Evolutionary conservation across 2,888 invertebrate species (phyloP).

Genomic region (Metacarcinus magister): DNA sequence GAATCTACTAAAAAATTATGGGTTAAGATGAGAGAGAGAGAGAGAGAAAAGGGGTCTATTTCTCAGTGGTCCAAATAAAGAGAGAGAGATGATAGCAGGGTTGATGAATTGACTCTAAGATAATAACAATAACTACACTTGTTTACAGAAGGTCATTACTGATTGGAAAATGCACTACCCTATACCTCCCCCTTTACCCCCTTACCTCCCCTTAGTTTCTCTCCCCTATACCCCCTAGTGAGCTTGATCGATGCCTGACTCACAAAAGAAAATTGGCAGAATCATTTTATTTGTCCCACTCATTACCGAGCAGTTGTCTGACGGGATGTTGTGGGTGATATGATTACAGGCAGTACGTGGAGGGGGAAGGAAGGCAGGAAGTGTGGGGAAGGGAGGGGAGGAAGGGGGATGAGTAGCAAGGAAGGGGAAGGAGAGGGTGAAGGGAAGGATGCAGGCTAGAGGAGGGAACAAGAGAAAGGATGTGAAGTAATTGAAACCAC

Average conservation of each 20-base stretch:
- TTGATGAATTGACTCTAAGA: not conserved
- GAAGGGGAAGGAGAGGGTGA: not conserved
- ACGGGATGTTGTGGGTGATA: not conserved
- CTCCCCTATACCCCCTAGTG: not conserved
- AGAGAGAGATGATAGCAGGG: not conserved
- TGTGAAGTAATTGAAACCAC: not conserved
- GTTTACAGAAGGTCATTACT: slow-evolving; percentile 37
- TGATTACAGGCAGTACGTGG: not conserved
- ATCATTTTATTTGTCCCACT: slow-evolving; percentile 65
- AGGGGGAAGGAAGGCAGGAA: not conserved
- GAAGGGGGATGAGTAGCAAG: not conserved
- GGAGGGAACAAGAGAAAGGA: not conserved
- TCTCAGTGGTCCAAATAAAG: not conserved
- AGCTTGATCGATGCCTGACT: slow-evolving; percentile 36
- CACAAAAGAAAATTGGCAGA: slow-evolving; percentile 60
- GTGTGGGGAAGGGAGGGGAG: not conserved
- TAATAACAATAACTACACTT: slow-evolving; percentile 33
- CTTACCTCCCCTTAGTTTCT: not conserved
- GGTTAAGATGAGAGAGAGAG: not conserved
- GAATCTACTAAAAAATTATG: too few relatives aligned
- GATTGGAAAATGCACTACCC: slow-evolving; percentile 28
- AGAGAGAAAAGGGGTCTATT: not conserved
- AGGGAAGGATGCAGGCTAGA: not conserved
- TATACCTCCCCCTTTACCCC: not conserved
- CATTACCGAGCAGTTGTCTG: slow-evolving; percentile 61